Evolutionary conservation across 2,888 invertebrate species (phyloP), one percentile per base, ranked within the genome.

Genomic region (Diadegma fenestrale): DNA sequence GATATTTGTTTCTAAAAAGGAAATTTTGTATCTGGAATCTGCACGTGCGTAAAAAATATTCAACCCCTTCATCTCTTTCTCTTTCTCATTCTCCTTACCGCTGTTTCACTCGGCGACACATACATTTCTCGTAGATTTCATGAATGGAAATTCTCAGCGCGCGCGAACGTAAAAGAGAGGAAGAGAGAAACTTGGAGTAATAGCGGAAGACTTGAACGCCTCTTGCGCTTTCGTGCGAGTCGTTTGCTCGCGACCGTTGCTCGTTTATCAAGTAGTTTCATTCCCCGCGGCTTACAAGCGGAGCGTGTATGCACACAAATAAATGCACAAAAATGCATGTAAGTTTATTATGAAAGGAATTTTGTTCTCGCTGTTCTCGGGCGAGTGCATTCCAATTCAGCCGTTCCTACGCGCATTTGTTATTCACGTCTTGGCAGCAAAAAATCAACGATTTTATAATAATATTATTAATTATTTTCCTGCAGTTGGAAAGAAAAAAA

Each of bases 61-160:
- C 41, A 41, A 22, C 10, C 54, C 17, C 37, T 66, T 17, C 48
- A 14, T 33, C 76, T 45, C 48, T 61, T 37, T n/a, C 51, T 41
- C 66, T 22, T 51, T 17, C 37, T 26, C 41, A 26, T 12, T 64
- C 26, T 14, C 37, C 19, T 37, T 76, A 33, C 33, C 22, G 33
- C 48, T 41, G 26, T 51, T n/a, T 51, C 66, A 8, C 26, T 19
- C 61, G 4, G n/a, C 5, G 10, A 30, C 48, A 48, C 48, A 48
- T 69, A 58, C 78, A 71, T 66, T 54, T 66, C 66, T 69, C 58
- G 43, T 12, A 76, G 76, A 61, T 76, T 85, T 85, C 80, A 85
- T 85, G 85, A 85, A 85, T 82, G 85, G 82, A 85, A 82, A 85
- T 76, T 64, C 80, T 66, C 66, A 66, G 30, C 51, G 66, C 51